A percentile compares a stretch with the other conserved stretches of the same genome.
These are phyloP conservation scores for Hesperia comma DNA, from an alignment of 2,888 invertebrate species.

Conservation along the genomic window DNA sequence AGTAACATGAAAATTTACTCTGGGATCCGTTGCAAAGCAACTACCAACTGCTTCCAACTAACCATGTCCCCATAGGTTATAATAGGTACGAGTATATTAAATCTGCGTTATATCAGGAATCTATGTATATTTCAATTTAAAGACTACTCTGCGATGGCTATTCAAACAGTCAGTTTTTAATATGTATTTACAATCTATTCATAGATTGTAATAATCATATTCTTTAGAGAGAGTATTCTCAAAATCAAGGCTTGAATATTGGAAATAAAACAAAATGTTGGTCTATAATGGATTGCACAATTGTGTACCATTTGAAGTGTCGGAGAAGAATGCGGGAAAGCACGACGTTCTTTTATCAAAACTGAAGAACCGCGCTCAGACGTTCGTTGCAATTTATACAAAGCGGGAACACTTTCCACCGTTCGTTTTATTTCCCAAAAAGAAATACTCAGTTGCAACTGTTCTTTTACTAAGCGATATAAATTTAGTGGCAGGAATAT, in stretches of 20 bases:
- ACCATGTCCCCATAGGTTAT: too few species aligned
- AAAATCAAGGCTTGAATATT: not conserved
- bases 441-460: slow-evolving; percentile 52
- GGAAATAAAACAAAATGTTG: slow-evolving; percentile 2
- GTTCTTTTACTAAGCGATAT: slow-evolving; percentile 51
- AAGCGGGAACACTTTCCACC: slow-evolving; percentile 53
- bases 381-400: slow-evolving; percentile 56
- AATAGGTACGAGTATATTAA: too few species aligned
- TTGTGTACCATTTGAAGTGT: slow-evolving; percentile 22
- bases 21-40: too few species aligned
- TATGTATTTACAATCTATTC: too few species aligned
- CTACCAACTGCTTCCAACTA: too few species aligned
- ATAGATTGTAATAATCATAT: too few species aligned
- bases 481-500: slow-evolving; percentile 48
- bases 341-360: slow-evolving; percentile 26
- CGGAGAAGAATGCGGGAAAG: slow-evolving; percentile 16
- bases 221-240: too few species aligned
- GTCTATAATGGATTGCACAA: slow-evolving; percentile 21
- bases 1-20: too few species aligned
- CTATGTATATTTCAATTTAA: too few species aligned
- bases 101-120: too few species aligned
- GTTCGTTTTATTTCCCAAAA: slow-evolving; percentile 57
- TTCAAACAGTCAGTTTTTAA: too few species aligned
- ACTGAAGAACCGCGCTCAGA: slow-evolving; percentile 48
- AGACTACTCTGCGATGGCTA: too few species aligned